Conservation (phyloP, 2,113 vertebrate species). For the Lontra canadensis region DNA sequence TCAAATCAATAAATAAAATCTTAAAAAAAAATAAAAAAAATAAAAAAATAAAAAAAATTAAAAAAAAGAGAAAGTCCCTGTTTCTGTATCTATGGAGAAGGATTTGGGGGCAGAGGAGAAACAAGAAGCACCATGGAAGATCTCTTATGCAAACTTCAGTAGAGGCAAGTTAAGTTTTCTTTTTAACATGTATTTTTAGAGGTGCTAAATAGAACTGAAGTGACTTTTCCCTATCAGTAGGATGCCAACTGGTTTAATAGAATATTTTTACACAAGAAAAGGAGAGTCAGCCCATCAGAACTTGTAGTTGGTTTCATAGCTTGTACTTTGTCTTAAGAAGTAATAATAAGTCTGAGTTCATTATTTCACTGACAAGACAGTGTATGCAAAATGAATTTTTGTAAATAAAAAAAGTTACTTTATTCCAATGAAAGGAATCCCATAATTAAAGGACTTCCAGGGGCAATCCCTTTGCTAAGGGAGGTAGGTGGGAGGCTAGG, state of each 20-base stretch:
- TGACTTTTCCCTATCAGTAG: background rate
- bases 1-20: too few species aligned
- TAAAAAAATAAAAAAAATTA: too few species aligned
- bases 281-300: background rate
- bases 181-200: background rate
- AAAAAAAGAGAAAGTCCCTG: background rate
- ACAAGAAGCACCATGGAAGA: background rate
- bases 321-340: slow-evolving; percentile 5
- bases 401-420: slow-evolving; percentile 35
- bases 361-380: background rate
- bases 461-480: background rate
- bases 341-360: background rate
- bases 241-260: background rate
- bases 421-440: slow-evolving; percentile 32
- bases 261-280: slow-evolving; percentile 23
- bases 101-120: background rate
- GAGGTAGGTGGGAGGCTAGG: background rate
- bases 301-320: background rate
- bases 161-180: background rate
- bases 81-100: background rate
- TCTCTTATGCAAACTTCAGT: background rate
- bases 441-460: background rate
- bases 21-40: too few species aligned
- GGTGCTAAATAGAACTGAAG: background rate
- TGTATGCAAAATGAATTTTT: background rate